Percentiles rank a stretch among this genome's conserved stretches.
These are phyloP conservation scores for Dicaeum eximium DNA, from an alignment of 2,113 vertebrate species.

Conservation along the genomic window DNA sequence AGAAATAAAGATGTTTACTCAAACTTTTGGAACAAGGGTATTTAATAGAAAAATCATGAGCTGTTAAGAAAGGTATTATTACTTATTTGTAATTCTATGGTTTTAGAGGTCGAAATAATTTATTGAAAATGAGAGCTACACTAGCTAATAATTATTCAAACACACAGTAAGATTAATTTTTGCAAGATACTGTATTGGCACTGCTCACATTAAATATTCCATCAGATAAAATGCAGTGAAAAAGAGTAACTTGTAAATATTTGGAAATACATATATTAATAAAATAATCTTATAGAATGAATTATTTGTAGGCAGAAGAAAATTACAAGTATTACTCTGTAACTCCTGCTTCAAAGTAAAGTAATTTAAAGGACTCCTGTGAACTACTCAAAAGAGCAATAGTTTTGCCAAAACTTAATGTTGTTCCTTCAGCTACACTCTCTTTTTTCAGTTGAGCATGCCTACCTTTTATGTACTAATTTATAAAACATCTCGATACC, in stretches of 20 bases:
- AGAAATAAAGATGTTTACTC: not conserved
- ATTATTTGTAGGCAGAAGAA: not conserved
- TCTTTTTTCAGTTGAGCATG: not conserved
- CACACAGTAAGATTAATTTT: not conserved
- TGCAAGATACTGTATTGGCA: not conserved
- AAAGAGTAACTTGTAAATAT: not conserved
- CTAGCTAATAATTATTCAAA: not conserved
- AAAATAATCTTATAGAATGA: not conserved
- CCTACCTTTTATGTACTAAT: not conserved
- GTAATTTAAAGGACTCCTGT: not conserved
- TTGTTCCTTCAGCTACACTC: not conserved
- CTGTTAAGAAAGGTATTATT: not conserved
- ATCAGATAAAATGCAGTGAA: not conserved
- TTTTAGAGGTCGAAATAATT: not conserved
- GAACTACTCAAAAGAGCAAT: not conserved
- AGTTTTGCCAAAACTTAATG: not conserved
- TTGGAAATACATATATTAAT: not conserved
- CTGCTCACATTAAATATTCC: not conserved
- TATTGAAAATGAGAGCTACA: not conserved
- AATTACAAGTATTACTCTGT: not conserved
- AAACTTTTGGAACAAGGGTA: not conserved
- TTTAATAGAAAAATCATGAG: not conserved
- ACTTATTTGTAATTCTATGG: not conserved
- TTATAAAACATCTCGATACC: not conserved
- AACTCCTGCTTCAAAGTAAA: not conserved